Conservation (phyloP, 2,888 invertebrate species). For the Strigamia crassipes region DNA sequence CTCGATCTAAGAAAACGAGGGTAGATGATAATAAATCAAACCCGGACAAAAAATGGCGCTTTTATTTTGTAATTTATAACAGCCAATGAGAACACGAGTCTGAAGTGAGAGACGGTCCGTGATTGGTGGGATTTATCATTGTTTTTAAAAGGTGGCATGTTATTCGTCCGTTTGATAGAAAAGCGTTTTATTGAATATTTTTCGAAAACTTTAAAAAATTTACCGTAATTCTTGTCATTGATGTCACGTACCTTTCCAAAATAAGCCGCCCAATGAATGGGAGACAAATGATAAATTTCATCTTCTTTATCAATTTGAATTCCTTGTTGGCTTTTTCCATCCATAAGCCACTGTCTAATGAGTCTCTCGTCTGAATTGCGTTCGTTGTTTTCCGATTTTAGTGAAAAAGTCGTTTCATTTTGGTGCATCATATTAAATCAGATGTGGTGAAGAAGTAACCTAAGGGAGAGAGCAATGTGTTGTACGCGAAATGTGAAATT, state of each 20-base stretch:
- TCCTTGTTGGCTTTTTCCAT: conserved; percentile 12
- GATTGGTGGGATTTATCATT: neutral
- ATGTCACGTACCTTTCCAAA: neutral
- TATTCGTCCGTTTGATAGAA: neutral
- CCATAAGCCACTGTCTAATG: neutral
- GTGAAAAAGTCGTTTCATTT: neutral
- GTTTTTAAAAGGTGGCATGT: neutral
- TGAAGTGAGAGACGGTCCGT: neutral
- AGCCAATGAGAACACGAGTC: neutral
- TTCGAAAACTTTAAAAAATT: neutral
- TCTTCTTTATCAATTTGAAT: neutral
- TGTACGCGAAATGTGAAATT: neutral
- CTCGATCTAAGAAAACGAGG: neutral
- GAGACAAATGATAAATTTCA: neutral
- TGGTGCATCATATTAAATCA: neutral
- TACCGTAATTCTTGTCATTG: neutral
- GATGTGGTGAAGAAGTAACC: neutral
- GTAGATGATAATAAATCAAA: neutral
- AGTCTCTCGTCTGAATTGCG: neutral
- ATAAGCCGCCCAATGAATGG: neutral
- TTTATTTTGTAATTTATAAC: neutral
- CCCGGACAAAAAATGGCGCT: conserved; percentile 1
- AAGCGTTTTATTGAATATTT: neutral
- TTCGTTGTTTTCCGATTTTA: neutral
- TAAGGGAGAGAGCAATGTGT: neutral